Evolutionary conservation across 2,797 vertebrate genomes (phyloP).

Genomic region (Fistularia commersonii): DNA sequence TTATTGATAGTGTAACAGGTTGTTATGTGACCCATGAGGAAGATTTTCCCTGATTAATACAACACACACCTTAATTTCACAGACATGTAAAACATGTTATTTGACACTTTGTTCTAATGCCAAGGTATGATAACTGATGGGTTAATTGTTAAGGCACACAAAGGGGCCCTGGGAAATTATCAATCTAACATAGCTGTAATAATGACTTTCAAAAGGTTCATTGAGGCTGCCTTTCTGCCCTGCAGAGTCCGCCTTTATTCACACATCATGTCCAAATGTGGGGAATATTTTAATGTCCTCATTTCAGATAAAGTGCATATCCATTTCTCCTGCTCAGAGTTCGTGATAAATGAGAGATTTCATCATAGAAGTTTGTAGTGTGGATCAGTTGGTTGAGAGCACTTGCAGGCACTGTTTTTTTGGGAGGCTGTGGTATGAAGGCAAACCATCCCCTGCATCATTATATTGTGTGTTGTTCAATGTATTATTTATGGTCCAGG

Average conservation of each 20-base stretch:
- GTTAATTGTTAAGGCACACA: constrained; percentile 81
- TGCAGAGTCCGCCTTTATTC: constrained; percentile 58
- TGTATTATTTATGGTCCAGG: constrained; percentile 39
- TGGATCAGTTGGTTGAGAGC: not conserved
- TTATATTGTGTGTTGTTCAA: constrained; percentile 17
- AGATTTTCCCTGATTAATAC: no score
- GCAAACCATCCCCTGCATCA: not conserved
- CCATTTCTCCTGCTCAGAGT: constrained; percentile 45
- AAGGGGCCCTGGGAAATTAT: constrained; percentile 71
- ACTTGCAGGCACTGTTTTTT: constrained; percentile 11
- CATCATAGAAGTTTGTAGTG: constrained; percentile 34
- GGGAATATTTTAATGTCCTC: constrained; percentile 54
- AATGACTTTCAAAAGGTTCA: constrained; percentile 83
- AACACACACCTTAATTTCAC: no score
- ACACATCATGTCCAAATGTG: constrained; percentile 47
- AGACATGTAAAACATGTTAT: constrained; percentile 76
- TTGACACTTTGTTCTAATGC: constrained; percentile 55
- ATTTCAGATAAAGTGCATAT: constrained; percentile 51
- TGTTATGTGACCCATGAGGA: no score
- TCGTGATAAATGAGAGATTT: constrained; percentile 50
- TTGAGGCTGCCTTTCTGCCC: constrained; percentile 49
- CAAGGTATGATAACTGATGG: constrained; percentile 75
- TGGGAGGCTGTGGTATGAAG: not conserved
- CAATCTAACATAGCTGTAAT: constrained; percentile 75
- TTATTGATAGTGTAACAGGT: no score